Base-by-base conservation (phyloP, 2,888 invertebrate genomes). In the Tetragonula carbonaria region DNA sequence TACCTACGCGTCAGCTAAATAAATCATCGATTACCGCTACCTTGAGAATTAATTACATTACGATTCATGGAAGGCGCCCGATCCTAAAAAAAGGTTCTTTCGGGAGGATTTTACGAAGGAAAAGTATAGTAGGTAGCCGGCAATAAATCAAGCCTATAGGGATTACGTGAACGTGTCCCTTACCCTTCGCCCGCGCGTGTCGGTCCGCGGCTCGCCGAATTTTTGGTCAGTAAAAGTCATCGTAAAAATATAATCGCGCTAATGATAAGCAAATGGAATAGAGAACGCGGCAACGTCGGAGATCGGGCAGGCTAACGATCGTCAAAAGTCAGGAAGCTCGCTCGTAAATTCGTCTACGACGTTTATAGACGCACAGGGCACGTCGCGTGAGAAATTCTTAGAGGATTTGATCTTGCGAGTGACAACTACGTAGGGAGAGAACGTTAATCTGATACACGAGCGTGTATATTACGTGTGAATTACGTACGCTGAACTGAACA, bases 341-440 rank as follows among this genome's bases (percentile, higher is more conserved):
- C 89, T 90, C 92, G 91, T 94, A 93, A 94, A 94, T 94, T 93
- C 90, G 72, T 88, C 84, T 91, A 92, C 90, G 93, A 94, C 94
- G 89, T 93, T 94, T 93, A 94, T 93, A 92, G 91, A 90, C 92
- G 45, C 45, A 45, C 2, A 45, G 91, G 90, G 86, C 91, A 90
- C 88, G 91, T 86, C 88, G 89, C 85, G 84, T 89, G 80, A 87
- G 91, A 92, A 91, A 92, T 92, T 91, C 91, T 88, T 89, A 89
- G 90, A 90, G 90, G 87, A 87, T 90, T 83, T 3, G 14, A 86
- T 77, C 86, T 84, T 75, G 87, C 74, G 62, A 59, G n/a, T 38
- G 66, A 33, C 74, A 70, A 73, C 71, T 55, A 18, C 53, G n/a
- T 0, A 13, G 28, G 8, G 21, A 2, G 8, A 8, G 71, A 76